These are phyloP conservation scores for Drosophila erecta DNA, from an alignment of 1,140 invertebrate species.

Conservation along the genomic window DNA sequence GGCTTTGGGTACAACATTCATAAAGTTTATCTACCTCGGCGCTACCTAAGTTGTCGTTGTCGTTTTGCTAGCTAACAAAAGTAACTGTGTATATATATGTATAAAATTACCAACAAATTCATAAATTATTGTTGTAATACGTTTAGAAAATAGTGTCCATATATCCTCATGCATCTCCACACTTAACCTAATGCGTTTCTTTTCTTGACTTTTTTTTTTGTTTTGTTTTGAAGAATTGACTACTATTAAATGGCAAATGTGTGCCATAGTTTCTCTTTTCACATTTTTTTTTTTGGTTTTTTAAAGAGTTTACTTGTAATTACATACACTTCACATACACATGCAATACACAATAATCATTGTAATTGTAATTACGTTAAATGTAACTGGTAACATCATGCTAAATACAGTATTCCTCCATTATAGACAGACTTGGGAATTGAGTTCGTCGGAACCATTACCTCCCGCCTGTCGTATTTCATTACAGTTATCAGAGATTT, in stretches of 20 bases:
- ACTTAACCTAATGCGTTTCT: slow-evolving; percentile 63
- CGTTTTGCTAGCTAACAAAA: slow-evolving; percentile 80
- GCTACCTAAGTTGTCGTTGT: slow-evolving; percentile 80
- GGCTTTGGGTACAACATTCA: slow-evolving; percentile 77
- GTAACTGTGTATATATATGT: slow-evolving; percentile 77
- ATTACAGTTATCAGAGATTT: slow-evolving; percentile 73
- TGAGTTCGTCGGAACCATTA: slow-evolving; percentile 11
- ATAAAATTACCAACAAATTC: slow-evolving; percentile 80
- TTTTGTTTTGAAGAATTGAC: slow-evolving; percentile 66
- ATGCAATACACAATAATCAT: slow-evolving; percentile 79
- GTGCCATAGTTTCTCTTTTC: slow-evolving; percentile 64
- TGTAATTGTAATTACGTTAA: slow-evolving; percentile 76
- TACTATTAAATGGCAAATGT: slow-evolving; percentile 81
- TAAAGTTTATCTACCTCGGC: slow-evolving; percentile 78
- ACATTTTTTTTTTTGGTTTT: slow-evolving; percentile 29
- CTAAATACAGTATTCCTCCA: slow-evolving; percentile 68
- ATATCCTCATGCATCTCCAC: slow-evolving; percentile 62
- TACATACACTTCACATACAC: slow-evolving; percentile 80
- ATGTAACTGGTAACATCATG: slow-evolving; percentile 80
- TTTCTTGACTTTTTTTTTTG: slow-evolving; percentile 1
- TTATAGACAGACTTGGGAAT: slow-evolving; percentile 39
- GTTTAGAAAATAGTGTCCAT: slow-evolving; percentile 83
- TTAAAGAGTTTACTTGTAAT: slow-evolving; percentile 64
- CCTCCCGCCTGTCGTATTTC: slow-evolving; percentile 6
- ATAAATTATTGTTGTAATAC: slow-evolving; percentile 83